phyloP scores from a whole-genome alignment of 2,113 vertebrate genomes.

The Larimichthys crocea region DNA sequence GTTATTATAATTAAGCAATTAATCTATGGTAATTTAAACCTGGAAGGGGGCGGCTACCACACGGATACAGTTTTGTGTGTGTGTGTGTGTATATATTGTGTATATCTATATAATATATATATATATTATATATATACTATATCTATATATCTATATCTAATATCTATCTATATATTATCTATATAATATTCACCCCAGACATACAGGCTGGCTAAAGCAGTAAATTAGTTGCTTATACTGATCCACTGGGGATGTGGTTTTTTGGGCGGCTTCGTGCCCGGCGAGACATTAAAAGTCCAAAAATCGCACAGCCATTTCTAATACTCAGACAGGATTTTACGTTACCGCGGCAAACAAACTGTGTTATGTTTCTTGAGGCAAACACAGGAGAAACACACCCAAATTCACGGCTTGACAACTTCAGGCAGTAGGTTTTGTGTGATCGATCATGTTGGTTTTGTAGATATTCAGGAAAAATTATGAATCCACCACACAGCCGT shows the following conservation, averaged over 20 bases:
- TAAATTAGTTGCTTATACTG: not conserved
- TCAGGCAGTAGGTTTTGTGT: not conserved
- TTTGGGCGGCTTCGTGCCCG: not conserved
- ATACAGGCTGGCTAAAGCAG: not conserved
- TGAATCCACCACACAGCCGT: not conserved
- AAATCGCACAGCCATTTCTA: not conserved
- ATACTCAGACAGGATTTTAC: too few relatives aligned
- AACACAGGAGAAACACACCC: too few relatives aligned
- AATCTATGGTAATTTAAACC: conserved; percentile 44
- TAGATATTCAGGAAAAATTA: not conserved
- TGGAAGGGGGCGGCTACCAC: conserved; percentile 4
- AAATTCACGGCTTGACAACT: not conserved
- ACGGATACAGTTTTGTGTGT: not conserved
- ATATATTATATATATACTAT: too few relatives aligned
- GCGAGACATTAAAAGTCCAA: not conserved
- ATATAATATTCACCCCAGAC: too few relatives aligned
- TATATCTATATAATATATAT: too few relatives aligned
- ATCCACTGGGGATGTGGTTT: not conserved
- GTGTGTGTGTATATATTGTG: not conserved
- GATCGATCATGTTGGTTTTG: not conserved
- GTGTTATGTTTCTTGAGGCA: too few relatives aligned
- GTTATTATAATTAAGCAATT: conserved; percentile 27
- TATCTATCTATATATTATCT: too few relatives aligned
- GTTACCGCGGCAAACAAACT: too few relatives aligned
- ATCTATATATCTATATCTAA: too few relatives aligned